Base-by-base conservation (phyloP, 2,113 vertebrate species). In the Aix galericulata region DNA sequence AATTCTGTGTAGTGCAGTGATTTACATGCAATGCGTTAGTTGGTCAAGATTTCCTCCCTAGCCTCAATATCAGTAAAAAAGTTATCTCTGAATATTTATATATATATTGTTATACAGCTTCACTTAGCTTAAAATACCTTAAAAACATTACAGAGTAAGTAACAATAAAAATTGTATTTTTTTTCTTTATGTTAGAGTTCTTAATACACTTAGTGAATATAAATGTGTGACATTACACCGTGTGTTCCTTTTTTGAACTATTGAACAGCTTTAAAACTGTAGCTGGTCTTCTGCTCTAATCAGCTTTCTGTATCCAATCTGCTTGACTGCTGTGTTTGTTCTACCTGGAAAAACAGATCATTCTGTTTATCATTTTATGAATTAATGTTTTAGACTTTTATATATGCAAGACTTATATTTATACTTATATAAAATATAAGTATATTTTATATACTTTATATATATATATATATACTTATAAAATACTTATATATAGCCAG, bases 121-220 rank as follows among this genome's bases (percentile, higher is more conserved):
- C 32, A 72, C 20, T 72, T 38, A 60, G 4, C 32, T 86, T 92
- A 60, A 82, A 81, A 81, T 40, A 36, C 4, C 23, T 59, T 64
- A 25, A 79, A 72, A 11, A 32, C 64, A 63, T 26, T 7, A 60
- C 11, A 17, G 32, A 82, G 11, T 56, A 88, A 89, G 85, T 55
- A 64, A 52, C 42, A 8, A 56, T 59, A 60, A 34, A 76, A 72
- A 5, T 44, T 0, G 46, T 11, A 46, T 1, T 0, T 36, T 75
- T 73, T 83, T 36, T 75, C 36, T 73, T 83, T 63, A 38, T 80
- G 3, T 78, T 72, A 44, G 31, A n/a, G 15, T 63, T 86, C 12
- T 64, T 73, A 66, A 64, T 10, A 60, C 7, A 50, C 4, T 59
- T 53, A 80, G 13, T 74, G 11, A 91, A 40, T 55, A 56, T 56